These are phyloP conservation scores for Hylyphantes graminicola DNA, from an alignment of 1,140 invertebrate genomes.

Conservation along the genomic window DNA sequence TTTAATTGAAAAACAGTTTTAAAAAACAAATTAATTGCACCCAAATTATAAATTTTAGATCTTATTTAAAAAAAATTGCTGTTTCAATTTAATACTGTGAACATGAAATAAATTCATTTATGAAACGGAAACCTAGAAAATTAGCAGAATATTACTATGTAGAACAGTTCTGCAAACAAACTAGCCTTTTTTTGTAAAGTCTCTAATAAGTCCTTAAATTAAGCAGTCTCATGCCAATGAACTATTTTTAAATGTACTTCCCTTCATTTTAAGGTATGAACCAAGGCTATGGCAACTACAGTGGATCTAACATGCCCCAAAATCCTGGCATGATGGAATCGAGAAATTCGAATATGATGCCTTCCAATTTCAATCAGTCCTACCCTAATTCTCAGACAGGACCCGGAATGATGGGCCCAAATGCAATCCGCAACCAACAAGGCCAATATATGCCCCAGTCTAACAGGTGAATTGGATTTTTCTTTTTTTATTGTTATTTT, in stretches of 20 bases:
- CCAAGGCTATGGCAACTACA: slow-evolving; percentile 53
- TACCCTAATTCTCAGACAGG: slow-evolving; percentile 48
- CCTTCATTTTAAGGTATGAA: slow-evolving; percentile 36
- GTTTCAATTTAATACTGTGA: too few species aligned
- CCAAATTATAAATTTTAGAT: too few species aligned
- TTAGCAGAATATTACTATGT: too few species aligned
- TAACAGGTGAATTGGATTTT: slow-evolving; percentile 27
- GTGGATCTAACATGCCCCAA: slow-evolving; percentile 61
- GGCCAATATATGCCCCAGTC: slow-evolving; percentile 61
- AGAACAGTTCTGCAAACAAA: too few species aligned
- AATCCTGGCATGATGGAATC: slow-evolving; percentile 58
- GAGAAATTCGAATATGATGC: slow-evolving; percentile 52
- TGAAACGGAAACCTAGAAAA: too few species aligned
- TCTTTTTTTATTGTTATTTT: too few species aligned
- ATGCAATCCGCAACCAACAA: slow-evolving; percentile 57
- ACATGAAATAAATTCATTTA: too few species aligned
- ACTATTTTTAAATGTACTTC: not conserved
- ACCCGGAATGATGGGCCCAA: slow-evolving; percentile 59
- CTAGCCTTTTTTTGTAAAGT: too few species aligned
- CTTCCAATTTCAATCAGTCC: slow-evolving; percentile 56
- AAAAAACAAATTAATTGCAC: too few species aligned
- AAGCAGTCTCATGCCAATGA: too few species aligned
- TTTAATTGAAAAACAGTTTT: not conserved
- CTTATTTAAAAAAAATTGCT: too few species aligned
- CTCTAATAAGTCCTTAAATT: too few species aligned